A percentile compares a stretch with the other conserved stretches of the same genome.
Conservation (phyloP, 2,113 vertebrate species). For the Pterocles orientalis region DNA sequence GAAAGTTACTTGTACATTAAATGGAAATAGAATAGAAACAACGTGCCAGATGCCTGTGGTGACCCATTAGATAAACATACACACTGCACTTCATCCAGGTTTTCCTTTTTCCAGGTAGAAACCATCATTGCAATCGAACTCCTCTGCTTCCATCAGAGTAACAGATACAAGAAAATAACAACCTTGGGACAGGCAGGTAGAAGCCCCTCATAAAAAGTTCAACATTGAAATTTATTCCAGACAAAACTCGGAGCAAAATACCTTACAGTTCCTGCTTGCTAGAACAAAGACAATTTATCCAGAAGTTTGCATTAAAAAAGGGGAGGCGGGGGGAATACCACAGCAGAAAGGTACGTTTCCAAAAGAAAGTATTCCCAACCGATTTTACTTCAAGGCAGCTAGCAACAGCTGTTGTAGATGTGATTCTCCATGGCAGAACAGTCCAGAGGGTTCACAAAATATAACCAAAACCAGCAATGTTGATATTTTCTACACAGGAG, state of each 20-base stretch:
- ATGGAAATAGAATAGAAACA: background rate
- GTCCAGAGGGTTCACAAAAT: background rate
- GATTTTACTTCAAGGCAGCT: background rate
- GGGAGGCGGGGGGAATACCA: background rate
- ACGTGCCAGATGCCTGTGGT: background rate
- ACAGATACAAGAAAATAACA: background rate
- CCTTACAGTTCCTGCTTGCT: background rate
- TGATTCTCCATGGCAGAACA: background rate
- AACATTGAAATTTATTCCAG: background rate
- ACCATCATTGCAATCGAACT: fast-evolving
- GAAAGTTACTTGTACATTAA: background rate
- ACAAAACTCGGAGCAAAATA: background rate
- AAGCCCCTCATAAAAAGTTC: background rate
- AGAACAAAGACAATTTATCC: background rate
- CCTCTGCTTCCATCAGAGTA: background rate
- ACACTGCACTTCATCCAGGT: background rate
- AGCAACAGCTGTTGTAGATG: background rate
- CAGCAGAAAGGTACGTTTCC: background rate
- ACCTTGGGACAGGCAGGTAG: background rate
- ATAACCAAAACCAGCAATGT: background rate
- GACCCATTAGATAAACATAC: background rate
- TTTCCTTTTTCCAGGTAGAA: background rate
- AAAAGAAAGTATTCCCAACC: background rate
- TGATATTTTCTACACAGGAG: background rate
- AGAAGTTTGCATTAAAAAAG: background rate